Base-by-base conservation (phyloP, 1,140 invertebrate genomes). In the Calliopsis andreniformis region DNA sequence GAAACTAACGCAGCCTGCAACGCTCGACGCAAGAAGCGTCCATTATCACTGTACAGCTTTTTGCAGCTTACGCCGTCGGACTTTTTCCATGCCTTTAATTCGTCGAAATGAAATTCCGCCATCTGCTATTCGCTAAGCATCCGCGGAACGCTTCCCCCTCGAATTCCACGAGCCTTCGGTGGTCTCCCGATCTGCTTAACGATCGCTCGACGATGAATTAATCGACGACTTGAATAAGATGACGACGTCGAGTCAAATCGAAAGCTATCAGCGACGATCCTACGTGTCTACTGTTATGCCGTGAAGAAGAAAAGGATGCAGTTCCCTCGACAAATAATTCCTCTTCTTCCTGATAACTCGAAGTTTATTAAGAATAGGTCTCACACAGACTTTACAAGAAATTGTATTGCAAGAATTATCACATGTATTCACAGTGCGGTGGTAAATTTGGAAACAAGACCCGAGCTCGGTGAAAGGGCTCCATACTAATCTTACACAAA, bases 1-100 rank as follows among this genome's bases (percentile, higher is more conserved):
- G 75, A 83, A 76, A 78, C 82, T 83, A 83, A 83, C 80, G 64
- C 69, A 58, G 35, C 61, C 20, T 62, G 77, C 64, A 71, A 69
- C 55, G 70, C 35, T 39, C 30, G 59, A 67, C 56, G 80, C 82
- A 83, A 83, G 70, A 83, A 83, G 28, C 70, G 66, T 58, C 53
- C 70, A 83, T 83, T 83, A 83, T 83, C 76, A 59, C 49, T 47
- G 45, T 73, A 67, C 58, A 68, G 35, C 42, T 82, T 82, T 78
- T 81, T 72, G 30, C 42, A 7, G 35, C 23, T 30, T 23, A 30
- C 56, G 16, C 7, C 18, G 7, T 20, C 3, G 14, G 28, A 39
- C 45, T 49, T 61, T 43, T 53, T 32, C 63, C 20, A 28, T 53
- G 30, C 39, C 76, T 82, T 72, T 70, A 72, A 82, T 82, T 77